These are phyloP conservation scores for Cephus cinctus DNA, from an alignment of 1,140 invertebrate species.

Conservation along the genomic window DNA sequence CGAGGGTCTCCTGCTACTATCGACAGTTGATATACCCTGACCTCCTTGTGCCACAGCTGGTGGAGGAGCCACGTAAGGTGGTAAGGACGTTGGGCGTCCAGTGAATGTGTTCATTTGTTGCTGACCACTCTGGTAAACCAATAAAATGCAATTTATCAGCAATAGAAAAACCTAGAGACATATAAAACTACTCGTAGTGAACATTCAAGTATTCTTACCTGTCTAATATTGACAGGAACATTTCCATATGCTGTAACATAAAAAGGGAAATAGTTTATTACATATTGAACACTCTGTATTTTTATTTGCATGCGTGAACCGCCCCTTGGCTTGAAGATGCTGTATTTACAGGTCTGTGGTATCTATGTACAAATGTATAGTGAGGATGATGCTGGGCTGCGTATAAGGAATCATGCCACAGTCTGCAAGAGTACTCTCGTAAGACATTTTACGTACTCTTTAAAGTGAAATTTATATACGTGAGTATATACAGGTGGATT, in stretches of 20 bases:
- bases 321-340: too few relatives aligned
- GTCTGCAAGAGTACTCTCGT: too few relatives aligned
- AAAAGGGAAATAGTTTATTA: constrained; percentile 21
- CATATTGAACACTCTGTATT: too few relatives aligned
- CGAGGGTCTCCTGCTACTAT: constrained; percentile 43
- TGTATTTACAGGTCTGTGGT: constrained; percentile 11
- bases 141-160: too few relatives aligned
- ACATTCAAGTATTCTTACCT: constrained; percentile 28
- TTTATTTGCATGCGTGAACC: too few relatives aligned
- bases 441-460: too few relatives aligned
- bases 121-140: constrained; percentile 32
- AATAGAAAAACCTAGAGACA: not conserved
- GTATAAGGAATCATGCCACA: too few relatives aligned
- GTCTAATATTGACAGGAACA: constrained; percentile 41
- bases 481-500: too few relatives aligned
- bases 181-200: constrained; percentile 4
- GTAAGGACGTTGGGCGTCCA: constrained; percentile 49
- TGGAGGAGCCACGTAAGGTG: constrained; percentile 51
- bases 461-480: too few relatives aligned
- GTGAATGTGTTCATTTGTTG: constrained; percentile 44
- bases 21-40: constrained; percentile 39
- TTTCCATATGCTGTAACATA: constrained; percentile 52
- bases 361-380: constrained; percentile 4
- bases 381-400: too few relatives aligned
- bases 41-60: constrained; percentile 38